Percentiles rank a stretch among this genome's conserved stretches.
These are phyloP conservation scores for Panulirus ornatus DNA, from an alignment of 1,140 invertebrate species.

Conservation along the genomic window DNA sequence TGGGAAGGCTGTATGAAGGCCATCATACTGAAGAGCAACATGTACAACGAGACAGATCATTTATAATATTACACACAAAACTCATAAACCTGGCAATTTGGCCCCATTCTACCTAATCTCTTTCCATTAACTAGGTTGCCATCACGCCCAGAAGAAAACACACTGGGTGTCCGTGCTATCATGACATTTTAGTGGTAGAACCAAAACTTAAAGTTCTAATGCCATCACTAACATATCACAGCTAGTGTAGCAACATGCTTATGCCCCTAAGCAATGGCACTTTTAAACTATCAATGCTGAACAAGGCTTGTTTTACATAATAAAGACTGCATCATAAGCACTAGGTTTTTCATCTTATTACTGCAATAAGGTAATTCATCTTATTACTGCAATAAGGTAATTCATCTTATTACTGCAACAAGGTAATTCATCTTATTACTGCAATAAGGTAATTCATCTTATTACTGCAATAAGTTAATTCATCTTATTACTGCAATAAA, in stretches of 20 bases:
- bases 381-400: neutral
- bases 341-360: neutral
- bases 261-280: neutral
- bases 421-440: neutral
- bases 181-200: no score
- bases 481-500: neutral
- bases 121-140: no score
- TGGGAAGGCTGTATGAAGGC: no score
- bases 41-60: no score
- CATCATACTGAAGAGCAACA: no score
- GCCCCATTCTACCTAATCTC: no score
- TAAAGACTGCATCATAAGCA: neutral
- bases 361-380: neutral
- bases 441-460: neutral
- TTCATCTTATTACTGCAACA: neutral
- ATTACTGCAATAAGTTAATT: neutral
- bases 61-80: no score
- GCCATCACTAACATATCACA: neutral
- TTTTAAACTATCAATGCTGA: no score
- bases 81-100: no score
- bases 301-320: neutral
- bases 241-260: constrained; percentile 1
- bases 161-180: no score
- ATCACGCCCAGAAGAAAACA: no score
- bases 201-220: neutral